Conservation (phyloP, 2,888 invertebrate species). For the Mantis religiosa region DNA sequence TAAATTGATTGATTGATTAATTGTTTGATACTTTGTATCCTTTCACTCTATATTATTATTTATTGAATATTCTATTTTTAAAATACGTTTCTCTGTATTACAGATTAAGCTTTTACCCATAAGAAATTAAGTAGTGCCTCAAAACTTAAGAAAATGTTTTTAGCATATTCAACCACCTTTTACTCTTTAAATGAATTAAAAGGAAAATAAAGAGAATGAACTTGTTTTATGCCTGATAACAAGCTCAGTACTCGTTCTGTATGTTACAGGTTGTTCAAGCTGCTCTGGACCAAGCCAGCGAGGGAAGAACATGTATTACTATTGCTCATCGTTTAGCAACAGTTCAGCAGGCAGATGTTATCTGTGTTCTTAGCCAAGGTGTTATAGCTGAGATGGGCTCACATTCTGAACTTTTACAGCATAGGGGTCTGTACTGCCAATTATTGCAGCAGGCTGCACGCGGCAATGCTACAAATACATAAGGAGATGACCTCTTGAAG, state of each 20-base stretch:
- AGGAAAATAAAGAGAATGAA: no score
- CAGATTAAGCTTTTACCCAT: no score
- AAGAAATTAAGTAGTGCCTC: no score
- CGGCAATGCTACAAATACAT: neutral
- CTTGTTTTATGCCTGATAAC: no score
- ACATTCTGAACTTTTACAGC: conserved; percentile 67
- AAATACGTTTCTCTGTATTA: no score
- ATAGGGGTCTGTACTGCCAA: conserved; percentile 62
- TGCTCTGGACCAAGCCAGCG: conserved; percentile 75
- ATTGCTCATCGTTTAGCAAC: conserved; percentile 85
- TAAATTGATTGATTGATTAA: no score
- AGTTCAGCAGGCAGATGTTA: conserved; percentile 76
- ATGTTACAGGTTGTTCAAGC: conserved; percentile 69
- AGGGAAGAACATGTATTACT: conserved; percentile 77
- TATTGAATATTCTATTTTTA: no score
- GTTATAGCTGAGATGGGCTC: conserved; percentile 72
- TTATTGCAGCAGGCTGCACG: conserved; percentile 50
- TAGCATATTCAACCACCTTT: no score
- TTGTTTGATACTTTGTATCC: no score
- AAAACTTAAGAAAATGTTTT: no score
- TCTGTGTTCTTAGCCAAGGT: conserved; percentile 79
- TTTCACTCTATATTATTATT: no score
- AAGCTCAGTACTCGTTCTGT: neutral
- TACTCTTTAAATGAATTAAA: no score
- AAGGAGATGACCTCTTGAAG: neutral